phyloP scores from a whole-genome alignment of 2,113 vertebrate species.

The Stictonetta naevosa region DNA sequence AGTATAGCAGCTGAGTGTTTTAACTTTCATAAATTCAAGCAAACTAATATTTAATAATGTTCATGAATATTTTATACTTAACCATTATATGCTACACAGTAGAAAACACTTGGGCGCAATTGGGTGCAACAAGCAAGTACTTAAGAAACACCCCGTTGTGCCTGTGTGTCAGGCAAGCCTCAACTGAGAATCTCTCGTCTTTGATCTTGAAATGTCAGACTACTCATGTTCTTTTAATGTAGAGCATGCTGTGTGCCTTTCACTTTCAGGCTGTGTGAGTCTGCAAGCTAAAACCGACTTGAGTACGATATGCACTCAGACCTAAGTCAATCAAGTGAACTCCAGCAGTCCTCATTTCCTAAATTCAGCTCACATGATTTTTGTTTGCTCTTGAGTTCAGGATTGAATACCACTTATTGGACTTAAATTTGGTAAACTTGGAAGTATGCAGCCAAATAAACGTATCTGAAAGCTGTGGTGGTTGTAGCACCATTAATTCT shows the following conservation, averaged over 20 bases:
- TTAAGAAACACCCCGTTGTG: neutral
- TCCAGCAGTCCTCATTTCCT: neutral
- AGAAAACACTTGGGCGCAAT: conserved; percentile 30
- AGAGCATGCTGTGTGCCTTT: conserved; percentile 17
- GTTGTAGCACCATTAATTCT: neutral
- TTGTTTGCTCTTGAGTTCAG: neutral
- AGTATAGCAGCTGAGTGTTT: neutral
- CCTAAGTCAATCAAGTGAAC: neutral
- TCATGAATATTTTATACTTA: conserved; percentile 9
- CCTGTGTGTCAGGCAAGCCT: conserved; percentile 25
- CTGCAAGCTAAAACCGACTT: neutral
- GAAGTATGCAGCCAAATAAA: neutral
- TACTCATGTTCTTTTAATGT: conserved; percentile 41
- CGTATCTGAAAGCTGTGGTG: neutral
- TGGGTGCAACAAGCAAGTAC: conserved; percentile 29
- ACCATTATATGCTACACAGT: neutral
- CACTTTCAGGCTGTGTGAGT: neutral
- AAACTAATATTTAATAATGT: conserved; percentile 38
- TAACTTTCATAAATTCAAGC: conserved; percentile 31
- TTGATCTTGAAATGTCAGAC: conserved; percentile 52
- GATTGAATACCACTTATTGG: neutral
- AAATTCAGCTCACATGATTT: neutral
- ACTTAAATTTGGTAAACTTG: neutral
- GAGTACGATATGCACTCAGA: neutral
- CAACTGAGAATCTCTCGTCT: conserved; percentile 8